Evolutionary conservation across 2,888 invertebrate genomes (phyloP), one percentile per base, ranked within the genome.

Genomic region (Drosophila meridiana): DNA sequence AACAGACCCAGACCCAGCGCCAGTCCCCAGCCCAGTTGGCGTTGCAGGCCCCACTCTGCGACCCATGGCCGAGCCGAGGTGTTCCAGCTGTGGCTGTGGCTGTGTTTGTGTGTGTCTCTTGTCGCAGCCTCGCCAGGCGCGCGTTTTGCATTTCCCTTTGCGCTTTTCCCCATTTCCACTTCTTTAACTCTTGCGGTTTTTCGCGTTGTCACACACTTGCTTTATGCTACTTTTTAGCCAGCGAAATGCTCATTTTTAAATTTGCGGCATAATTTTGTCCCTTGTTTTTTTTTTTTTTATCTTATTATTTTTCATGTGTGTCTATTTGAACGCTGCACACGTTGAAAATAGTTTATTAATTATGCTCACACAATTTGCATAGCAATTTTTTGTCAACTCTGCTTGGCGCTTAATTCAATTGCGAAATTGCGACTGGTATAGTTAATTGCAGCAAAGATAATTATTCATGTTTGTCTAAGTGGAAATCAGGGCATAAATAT

Each of bases 371-470:
- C 80, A 73, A 76, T 77, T 80, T 82, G 80, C 66, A 61, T 38
- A 14, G 57, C 47, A 66, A 61, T 65, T 42, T 42, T 70, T 55
- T 55, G 20, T 26, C 26, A 8, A 28, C 53, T 55, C 8, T 26
- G 28, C 38, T 28, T 69, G 32, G 34, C 36, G 56, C 56, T 58
- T 56, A 53, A 82, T 83, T 70, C 60, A 76, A 76, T 76, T 63
- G 57, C 68, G 32, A 47, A 71, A 71, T 75, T 62, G 57, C 66
- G 32, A 48, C 76, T 64, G 65, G 20, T 66, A 50, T 48, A 58
- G 60, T 78, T 88, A 83, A 83, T 88, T 88, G 84, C 83, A 81
- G 71, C 78, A 67, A 48, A 61, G 64, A 69, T 66, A 80, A 73
- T 77, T 73, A 73, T 73, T 57, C 58, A 62, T 58, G 56, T 42